phyloP scores from a whole-genome alignment of 2,888 invertebrate genomes.

The Microplitis manilae region DNA sequence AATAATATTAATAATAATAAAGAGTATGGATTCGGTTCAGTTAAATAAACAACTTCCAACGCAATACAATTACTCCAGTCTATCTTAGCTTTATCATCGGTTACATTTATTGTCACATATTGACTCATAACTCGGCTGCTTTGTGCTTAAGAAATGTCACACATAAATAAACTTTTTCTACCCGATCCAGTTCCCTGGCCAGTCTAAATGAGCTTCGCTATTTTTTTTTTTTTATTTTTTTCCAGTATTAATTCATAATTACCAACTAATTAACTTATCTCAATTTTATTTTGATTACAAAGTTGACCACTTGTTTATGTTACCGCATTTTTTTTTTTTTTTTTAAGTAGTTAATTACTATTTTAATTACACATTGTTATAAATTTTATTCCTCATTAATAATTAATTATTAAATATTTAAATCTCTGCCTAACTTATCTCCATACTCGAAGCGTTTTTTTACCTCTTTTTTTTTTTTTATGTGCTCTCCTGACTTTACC shows the following conservation, averaged over 20 bases:
- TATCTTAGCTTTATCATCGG: slow-evolving; percentile 34
- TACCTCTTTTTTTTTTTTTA: slow-evolving; percentile 16
- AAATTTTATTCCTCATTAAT: background rate
- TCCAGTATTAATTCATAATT: background rate
- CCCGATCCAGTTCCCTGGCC: background rate
- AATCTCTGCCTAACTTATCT: background rate
- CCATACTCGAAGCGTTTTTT: slow-evolving; percentile 11
- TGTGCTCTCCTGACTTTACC: slow-evolving; percentile 24
- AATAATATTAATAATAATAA: background rate
- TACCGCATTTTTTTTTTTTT: background rate
- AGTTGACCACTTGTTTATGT: background rate
- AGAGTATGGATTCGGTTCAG: background rate
- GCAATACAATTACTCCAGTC: background rate
- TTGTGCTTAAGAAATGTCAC: background rate
- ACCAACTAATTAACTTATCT: slow-evolving; percentile 8
- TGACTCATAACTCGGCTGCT: slow-evolving; percentile 19
- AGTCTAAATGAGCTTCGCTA: slow-evolving; percentile 28
- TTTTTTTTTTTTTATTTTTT: background rate
- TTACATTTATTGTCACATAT: slow-evolving; percentile 44
- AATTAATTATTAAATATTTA: background rate
- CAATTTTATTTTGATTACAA: background rate
- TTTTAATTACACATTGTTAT: too few species aligned
- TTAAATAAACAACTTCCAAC: background rate
- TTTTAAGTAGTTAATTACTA: background rate
- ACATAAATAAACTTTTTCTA: background rate